phyloP scores from a whole-genome alignment of 2,113 vertebrate genomes.

The Micronycteris hirsuta region DNA sequence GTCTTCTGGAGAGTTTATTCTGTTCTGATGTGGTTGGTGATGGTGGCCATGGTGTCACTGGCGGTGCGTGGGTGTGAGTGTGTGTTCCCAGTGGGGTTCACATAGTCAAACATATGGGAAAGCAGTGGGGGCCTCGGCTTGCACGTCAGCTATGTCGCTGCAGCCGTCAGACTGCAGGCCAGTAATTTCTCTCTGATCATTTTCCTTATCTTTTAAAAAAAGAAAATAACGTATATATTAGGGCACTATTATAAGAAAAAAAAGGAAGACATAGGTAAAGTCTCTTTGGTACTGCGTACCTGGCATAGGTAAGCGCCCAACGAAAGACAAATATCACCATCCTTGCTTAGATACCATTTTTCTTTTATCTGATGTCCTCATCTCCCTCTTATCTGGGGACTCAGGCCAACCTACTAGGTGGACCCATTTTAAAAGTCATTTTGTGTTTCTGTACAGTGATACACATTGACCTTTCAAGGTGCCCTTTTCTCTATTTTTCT shows the following conservation, averaged over 20 bases:
- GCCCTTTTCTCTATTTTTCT: slow-evolving; percentile 8
- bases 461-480: not conserved
- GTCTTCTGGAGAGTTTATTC: not conserved
- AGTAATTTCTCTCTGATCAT: not conserved
- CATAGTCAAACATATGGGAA: not conserved
- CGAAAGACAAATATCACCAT: not conserved
- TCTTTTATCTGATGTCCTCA: not conserved
- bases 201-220: not conserved
- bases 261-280: not conserved
- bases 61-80: not conserved
- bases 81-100: not conserved
- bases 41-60: not conserved
- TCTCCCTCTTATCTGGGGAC: not conserved
- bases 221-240: not conserved
- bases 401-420: not conserved
- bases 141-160: not conserved
- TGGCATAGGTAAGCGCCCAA: not conserved
- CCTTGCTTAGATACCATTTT: not conserved
- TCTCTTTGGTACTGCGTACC: not conserved
- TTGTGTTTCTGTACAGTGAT: not conserved
- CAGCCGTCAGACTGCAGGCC: not conserved
- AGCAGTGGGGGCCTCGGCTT: not conserved
- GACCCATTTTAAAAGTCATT: not conserved
- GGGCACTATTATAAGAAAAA: not conserved
- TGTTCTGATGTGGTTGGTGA: not conserved